Evolutionary conservation across 2,113 vertebrate genomes (phyloP).

Genomic region (Paradoxurus hermaphroditus): DNA sequence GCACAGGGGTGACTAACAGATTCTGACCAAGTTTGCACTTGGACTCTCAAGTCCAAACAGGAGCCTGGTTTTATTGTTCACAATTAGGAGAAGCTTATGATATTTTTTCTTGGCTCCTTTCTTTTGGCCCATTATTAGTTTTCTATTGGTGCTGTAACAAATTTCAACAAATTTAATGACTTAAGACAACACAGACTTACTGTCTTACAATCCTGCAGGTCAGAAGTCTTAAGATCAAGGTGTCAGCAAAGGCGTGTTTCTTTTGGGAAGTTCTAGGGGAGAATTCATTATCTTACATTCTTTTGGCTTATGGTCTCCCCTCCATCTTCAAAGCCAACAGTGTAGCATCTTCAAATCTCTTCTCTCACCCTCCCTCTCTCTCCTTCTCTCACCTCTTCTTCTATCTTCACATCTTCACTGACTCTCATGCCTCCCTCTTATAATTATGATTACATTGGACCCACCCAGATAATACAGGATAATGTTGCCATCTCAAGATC

Average conservation of each 20-base stretch:
- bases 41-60: neutral
- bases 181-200: neutral
- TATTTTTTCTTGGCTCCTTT: neutral
- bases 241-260: neutral
- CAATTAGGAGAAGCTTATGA: neutral
- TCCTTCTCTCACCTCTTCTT: neutral
- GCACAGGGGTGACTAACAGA: too few species aligned
- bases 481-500: neutral
- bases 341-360: neutral
- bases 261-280: neutral
- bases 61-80: neutral
- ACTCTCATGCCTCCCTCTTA: neutral
- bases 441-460: neutral
- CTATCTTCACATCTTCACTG: neutral
- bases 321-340: neutral
- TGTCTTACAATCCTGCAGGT: neutral
- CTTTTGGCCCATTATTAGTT: neutral
- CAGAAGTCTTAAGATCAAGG: neutral
- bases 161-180: neutral
- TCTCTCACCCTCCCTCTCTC: neutral
- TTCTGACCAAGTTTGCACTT: neutral
- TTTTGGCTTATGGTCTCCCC: neutral
- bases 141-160: neutral
- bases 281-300: neutral
- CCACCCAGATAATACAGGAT: neutral